Base-by-base conservation (phyloP, 1,140 invertebrate species). In the Zeugodacus cucurbitae region DNA sequence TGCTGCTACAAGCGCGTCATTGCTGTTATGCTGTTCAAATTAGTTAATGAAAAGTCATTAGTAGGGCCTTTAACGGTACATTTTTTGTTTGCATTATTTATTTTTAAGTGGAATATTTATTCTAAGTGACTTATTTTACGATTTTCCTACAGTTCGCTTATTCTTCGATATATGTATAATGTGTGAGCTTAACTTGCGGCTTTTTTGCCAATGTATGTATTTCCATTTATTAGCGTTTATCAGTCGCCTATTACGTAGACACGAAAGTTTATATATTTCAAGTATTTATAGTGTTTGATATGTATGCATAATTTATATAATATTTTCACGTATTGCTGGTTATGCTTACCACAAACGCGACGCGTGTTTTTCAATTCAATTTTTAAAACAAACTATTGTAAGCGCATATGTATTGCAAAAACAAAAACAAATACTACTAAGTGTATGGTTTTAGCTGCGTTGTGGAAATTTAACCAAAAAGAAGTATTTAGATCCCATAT, bases 61-160 rank as follows among this genome's bases (percentile, higher is more conserved):
- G 41, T 82, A 82, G 41, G n/a, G 22, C 44, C 41, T 82, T 44
- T 37, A 41, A 44, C n/a, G n/a, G 41, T 54, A 48, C n/a, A 54
- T 54, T 82, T 54, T 62, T 82, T 82, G n/a, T 82, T 82, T 82
- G 74, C 74, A 82, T 82, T 82, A 82, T 41, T 82, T 74, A 74
- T 74, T 44, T 74, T 41, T 74, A 74, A 74, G 70, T 22, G 70
- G 41, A 74, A 74, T 74, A 54, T 54, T 62, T 82, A 20, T 70
- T 70, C 14, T 70, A 82, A 54, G 74, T 82, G 74, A 82, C 74
- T 48, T 82, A 82, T 54, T 82, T 82, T 82, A 26, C 8, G n/a
- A 44, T 48, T 32, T 29, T 54, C 3, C 41, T 54, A 11, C 41
- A 41, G 11, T n/a, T 41, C 32, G n/a, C 5, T 41, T 26, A 26